Evolutionary conservation across 2,113 vertebrate genomes (phyloP), one percentile per base, ranked within the genome.

Genomic region (Ophiodon elongatus): DNA sequence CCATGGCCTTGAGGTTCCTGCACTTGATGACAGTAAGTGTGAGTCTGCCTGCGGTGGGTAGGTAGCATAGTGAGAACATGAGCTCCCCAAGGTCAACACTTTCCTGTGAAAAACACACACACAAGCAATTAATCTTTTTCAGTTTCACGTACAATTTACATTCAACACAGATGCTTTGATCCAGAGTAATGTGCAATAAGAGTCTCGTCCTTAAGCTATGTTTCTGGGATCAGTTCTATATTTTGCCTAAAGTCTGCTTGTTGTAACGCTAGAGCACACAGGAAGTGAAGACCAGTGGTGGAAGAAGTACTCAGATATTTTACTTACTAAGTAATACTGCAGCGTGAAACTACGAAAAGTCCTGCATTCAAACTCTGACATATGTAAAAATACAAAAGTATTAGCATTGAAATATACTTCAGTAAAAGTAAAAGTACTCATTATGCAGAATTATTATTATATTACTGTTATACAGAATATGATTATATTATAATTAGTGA

Each of bases 1-100:
- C 98, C 98, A 99, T 99, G 50, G 98, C 98, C 95, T 99, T 99
- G 83, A 99, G 98, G 94, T 99, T 99, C 91, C 98, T 97, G 92
- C 97, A 99, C 84, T 99, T 99, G 94, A 99, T 99, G 92, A 99
- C 98, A 0, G 98, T 99, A 79, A 99, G 93, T 41, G 98, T 99
- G 92, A 99, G 97, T 90, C 98, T 95, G 71, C 98, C 98, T 14
- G 98, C 98, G 0, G 98, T 99, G 83, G 98, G 98, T 93, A 99
- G 95, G 93, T 99, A 99, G 94, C 98, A 99, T 47, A 99, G 96
- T 43, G 98, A 99, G 93, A 99, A 99, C 98, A 99, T 99, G 96
- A 99, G 97, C 96, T 99, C 98, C 15, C 98, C 98, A 85, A 99
- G 95, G 94, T 99, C 98, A 88, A 99, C 98, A 19, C 97, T 99